Conservation (phyloP, 2,797 vertebrate genomes). For the Eospalax fontanierii region DNA sequence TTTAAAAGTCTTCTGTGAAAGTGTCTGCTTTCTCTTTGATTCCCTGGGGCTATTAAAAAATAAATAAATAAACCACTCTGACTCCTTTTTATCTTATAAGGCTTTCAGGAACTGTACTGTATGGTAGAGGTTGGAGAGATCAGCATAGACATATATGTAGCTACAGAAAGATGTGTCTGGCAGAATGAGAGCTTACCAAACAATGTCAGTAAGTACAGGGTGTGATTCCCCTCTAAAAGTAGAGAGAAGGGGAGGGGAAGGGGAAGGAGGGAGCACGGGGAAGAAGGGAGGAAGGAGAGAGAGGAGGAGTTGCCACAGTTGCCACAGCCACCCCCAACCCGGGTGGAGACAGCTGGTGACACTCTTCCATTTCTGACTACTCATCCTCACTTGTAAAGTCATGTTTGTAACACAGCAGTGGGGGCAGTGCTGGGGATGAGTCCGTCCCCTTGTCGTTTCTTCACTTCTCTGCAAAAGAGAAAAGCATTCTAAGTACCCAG, state of each 20-base stretch:
- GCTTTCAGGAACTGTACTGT: not conserved
- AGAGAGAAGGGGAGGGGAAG: not conserved
- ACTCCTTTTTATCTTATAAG: not conserved
- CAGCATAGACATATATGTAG: not conserved
- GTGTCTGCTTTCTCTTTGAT: slow-evolving; percentile 36
- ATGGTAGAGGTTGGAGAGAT: not conserved
- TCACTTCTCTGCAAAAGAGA: slow-evolving; percentile 9
- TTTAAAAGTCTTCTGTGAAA: slow-evolving; percentile 59
- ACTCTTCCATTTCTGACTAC: not conserved
- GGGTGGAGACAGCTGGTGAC: not conserved
- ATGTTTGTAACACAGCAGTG: not conserved
- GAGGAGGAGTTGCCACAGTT: rapidly evolving
- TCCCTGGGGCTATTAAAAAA: slow-evolving; percentile 33
- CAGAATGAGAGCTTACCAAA: not conserved
- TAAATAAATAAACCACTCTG: not conserved
- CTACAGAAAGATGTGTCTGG: not conserved
- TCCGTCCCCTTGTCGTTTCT: not conserved
- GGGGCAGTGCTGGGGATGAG: not conserved
- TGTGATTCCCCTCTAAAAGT: not conserved
- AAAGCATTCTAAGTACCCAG: not conserved
- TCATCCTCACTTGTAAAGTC: not conserved
- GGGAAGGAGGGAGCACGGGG: not conserved
- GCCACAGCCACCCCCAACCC: too few relatives aligned
- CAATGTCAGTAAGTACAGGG: not conserved
- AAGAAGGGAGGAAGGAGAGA: not conserved